These are phyloP conservation scores for Oxyura jamaicensis DNA, from an alignment of 2,113 vertebrate genomes.

Conservation along the genomic window DNA sequence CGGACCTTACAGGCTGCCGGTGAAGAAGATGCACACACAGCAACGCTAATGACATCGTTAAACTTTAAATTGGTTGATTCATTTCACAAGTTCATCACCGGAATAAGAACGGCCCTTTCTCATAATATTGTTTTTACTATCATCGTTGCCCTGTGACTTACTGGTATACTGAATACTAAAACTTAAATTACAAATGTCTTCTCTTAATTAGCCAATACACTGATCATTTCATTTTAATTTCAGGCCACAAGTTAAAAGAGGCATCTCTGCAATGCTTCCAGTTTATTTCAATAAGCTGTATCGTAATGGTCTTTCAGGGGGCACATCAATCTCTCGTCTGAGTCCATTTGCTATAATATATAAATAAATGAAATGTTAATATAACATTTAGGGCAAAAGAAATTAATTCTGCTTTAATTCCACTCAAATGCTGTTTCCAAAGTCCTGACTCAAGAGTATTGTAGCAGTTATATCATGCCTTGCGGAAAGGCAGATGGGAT, in stretches of 20 bases:
- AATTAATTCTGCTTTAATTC: constrained; percentile 10
- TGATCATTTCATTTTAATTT: constrained; percentile 10
- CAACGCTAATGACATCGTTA: background rate
- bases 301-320: background rate
- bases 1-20: background rate
- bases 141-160: background rate
- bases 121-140: background rate
- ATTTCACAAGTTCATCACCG: background rate
- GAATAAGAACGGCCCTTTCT: background rate
- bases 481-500: background rate
- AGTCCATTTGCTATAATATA: constrained; percentile 19
- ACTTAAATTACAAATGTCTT: background rate
- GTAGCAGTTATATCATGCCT: rapidly evolving
- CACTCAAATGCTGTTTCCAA: background rate
- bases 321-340: background rate
- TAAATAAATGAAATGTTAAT: background rate
- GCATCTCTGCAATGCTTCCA: constrained; percentile 2
- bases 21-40: background rate
- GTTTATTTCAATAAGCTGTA: constrained; percentile 16
- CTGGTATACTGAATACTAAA: background rate
- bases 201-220: constrained; percentile 3
- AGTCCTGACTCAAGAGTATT: background rate
- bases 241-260: background rate
- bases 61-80: background rate
- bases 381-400: background rate